Percentiles rank a stretch among this genome's conserved stretches.
phyloP scores from a whole-genome alignment of 2,797 vertebrate genomes.

The Pseudotriccus pelzelni region DNA sequence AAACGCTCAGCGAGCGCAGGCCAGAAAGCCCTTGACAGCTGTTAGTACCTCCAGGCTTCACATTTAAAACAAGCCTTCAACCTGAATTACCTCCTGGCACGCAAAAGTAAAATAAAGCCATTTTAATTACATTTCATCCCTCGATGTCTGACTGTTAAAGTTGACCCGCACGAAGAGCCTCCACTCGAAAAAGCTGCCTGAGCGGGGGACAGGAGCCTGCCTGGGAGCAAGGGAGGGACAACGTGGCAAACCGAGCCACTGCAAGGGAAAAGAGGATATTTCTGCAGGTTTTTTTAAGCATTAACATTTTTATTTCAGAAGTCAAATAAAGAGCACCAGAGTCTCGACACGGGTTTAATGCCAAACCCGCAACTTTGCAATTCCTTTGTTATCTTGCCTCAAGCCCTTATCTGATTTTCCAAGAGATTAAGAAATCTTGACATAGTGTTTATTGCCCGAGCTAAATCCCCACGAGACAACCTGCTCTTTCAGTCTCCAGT shows the following conservation, averaged over 20 bases:
- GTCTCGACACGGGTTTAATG: background rate
- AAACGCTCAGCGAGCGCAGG: background rate
- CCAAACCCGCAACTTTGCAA: background rate
- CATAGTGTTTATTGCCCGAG: background rate
- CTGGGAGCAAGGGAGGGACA: background rate
- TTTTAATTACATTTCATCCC: background rate
- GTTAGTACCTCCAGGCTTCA: background rate
- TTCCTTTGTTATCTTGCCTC: slow-evolving; percentile 8
- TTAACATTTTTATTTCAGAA: background rate
- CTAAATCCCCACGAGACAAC: background rate
- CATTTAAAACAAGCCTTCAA: background rate
- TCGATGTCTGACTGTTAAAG: background rate
- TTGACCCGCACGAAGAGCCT: fast-evolving
- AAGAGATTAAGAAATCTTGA: slow-evolving; percentile 54
- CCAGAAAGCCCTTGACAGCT: background rate
- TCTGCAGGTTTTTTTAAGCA: background rate
- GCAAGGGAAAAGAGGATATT: background rate
- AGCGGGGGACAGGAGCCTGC: background rate
- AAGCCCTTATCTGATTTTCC: slow-evolving; percentile 47
- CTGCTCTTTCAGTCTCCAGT: background rate
- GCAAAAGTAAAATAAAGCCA: background rate
- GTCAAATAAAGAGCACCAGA: background rate
- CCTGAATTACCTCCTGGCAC: background rate
- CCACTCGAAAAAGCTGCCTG: fast-evolving
- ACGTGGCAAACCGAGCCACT: background rate